phyloP scores from a whole-genome alignment of 2,888 invertebrate genomes.

The Phragmatobia fuliginosa region DNA sequence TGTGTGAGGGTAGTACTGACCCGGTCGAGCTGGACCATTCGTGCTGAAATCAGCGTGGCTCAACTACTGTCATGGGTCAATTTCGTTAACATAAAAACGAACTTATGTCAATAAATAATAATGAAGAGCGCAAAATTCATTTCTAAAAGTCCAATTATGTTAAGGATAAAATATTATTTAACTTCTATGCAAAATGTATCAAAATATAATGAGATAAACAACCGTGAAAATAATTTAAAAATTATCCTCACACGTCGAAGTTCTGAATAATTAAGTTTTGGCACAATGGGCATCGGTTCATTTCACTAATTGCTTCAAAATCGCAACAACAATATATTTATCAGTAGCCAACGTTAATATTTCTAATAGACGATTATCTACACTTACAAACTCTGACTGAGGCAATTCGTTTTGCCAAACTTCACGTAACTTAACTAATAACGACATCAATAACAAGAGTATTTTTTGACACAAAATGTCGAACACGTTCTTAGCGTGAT shows the following conservation, averaged over 20 bases:
- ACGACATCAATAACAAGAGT: slow-evolving; percentile 55
- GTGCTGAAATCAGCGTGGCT: no score
- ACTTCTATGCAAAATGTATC: slow-evolving; percentile 21
- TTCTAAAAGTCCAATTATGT: background rate
- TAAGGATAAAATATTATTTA: background rate
- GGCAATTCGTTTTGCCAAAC: slow-evolving; percentile 51
- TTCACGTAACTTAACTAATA: slow-evolving; percentile 68
- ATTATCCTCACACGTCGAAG: slow-evolving; percentile 42
- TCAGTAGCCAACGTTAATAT: slow-evolving; percentile 60
- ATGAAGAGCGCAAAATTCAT: no score
- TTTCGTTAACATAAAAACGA: no score
- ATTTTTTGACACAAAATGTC: slow-evolving; percentile 60
- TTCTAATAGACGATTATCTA: slow-evolving; percentile 58
- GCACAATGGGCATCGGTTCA: slow-evolving; percentile 39
- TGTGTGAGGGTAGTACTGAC: no score
- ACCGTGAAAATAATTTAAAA: slow-evolving; percentile 41
- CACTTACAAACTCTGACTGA: slow-evolving; percentile 54
- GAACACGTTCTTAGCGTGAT: slow-evolving; percentile 46
- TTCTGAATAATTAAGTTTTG: slow-evolving; percentile 42
- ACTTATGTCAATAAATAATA: no score
- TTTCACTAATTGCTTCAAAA: slow-evolving; percentile 56
- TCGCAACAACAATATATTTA: slow-evolving; percentile 49
- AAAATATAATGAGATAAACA: slow-evolving; percentile 44
- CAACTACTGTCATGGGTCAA: no score
- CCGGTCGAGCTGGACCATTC: no score